These are phyloP conservation scores for Lasioglossum baleicum DNA, from an alignment of 1,140 invertebrate species.

Conservation along the genomic window DNA sequence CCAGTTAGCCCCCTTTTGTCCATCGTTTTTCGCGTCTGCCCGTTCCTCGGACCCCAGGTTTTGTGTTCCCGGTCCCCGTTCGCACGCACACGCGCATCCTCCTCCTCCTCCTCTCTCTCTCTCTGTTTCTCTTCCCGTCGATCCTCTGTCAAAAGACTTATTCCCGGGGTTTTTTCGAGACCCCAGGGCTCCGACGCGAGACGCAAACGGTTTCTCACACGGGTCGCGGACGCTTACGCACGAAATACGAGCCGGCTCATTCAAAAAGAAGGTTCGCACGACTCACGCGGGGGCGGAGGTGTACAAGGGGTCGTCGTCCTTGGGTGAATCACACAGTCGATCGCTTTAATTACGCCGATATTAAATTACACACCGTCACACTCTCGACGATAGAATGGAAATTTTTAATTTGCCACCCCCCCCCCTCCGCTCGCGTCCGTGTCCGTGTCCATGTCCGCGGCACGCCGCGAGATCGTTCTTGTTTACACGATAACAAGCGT, in stretches of 20 bases:
- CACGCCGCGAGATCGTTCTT: conserved; percentile 9
- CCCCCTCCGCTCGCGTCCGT: no score
- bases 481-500: conserved; percentile 31
- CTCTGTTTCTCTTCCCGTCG: neutral
- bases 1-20: conserved; percentile 25
- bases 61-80: conserved; percentile 20
- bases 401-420: conserved; percentile 31
- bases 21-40: conserved; percentile 19
- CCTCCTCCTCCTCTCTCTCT: neutral
- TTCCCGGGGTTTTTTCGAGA: neutral
- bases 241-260: conserved; percentile 40
- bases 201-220: conserved; percentile 29
- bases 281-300: no score
- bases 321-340: conserved; percentile 39
- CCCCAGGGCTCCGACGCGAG: neutral
- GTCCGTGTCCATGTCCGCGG: neutral
- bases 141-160: neutral
- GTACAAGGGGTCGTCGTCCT: conserved; percentile 22
- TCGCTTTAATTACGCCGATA: conserved; percentile 41
- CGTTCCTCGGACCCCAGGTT: conserved; percentile 4
- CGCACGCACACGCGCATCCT: conserved; percentile 15
- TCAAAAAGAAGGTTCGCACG: conserved; percentile 12
- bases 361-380: conserved; percentile 28
- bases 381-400: conserved; percentile 28
- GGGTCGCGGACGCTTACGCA: conserved; percentile 23